Evolutionary conservation across 2,888 invertebrate species (phyloP), one percentile per base, ranked within the genome.

Genomic region (Amblyjoppa fuscipennis): DNA sequence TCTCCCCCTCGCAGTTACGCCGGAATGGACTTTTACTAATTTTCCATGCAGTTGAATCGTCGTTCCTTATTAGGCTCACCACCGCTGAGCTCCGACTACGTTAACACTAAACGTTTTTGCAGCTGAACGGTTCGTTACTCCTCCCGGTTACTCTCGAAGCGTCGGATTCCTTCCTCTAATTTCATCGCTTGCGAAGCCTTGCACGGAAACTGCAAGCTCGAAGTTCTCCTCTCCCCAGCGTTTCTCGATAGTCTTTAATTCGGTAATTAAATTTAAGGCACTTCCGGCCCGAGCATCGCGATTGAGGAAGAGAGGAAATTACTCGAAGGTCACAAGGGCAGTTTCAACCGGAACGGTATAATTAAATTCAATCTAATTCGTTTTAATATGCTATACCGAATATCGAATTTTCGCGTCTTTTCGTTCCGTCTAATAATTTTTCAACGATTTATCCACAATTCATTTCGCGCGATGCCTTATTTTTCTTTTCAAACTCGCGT

Each of bases 1-100:
- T 20, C 59, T 51, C 61, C 76, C 76, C 79, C 81, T 74, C 70
- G 71, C 83, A 81, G 76, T 83, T 85, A 70, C 64, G 75, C 68
- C 53, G 68, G 81, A 83, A 85, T 87, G 80, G 85, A 87, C 81
- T 88, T 88, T 88, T 85, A 81, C 88, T 88, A 88, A 88, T 88
- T 88, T 88, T 88, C 87, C 88, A 76, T 79, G 84, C 87, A 88
- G 86, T 88, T 88, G 86, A 85, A 84, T 85, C 83, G 88, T 87
- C 86, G 71, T 64, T 83, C 79, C 81, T 85, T 85, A 88, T 88
- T 88, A 86, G 84, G 81, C 84, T 87, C 66, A 74, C 73, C 74
- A 69, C 80, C 49, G 34, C 78, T 31, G 28, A 64, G 45, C 25
- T 3, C 28, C 38, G 53, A 34, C 51, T 25, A 68, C 28, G 41